Evolutionary conservation across 2,888 invertebrate species (phyloP), one percentile per base, ranked within the genome.

Genomic region (Zonitis immaculata): DNA sequence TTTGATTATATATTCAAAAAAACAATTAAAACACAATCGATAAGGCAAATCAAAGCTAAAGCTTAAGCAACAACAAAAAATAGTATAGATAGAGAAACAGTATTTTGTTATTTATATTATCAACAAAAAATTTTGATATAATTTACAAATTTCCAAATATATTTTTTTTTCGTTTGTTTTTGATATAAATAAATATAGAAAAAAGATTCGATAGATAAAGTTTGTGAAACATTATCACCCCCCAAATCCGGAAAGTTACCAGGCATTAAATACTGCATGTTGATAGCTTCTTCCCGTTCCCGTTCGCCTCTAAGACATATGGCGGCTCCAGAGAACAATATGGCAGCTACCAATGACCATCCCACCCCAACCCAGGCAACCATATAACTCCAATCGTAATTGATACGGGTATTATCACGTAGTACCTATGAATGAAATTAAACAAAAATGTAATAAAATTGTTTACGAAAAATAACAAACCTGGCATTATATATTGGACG

Each of bases 221-320:
- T n/a, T 20, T 20, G 39, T 39, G 18, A 39, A 28, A 28, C n/a
- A n/a, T n/a, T n/a, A 39, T 20, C 39, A 39, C 20, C 39, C 39
- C 39, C 39, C 39, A 39, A 35, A 8, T 3, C 39, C 11, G 70
- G 67, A 66, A 69, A 71, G 72, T 76, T 87, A 93, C 93, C 93
- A 80, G 94, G 94, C 94, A 94, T 94, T 80, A 95, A 85, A 80
- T 95, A 95, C 84, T 95, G 95, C 89, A 95, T 91, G 83, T 95
- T 95, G 82, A 94, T 87, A 78, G 93, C 92, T 80, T 95, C 93
- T 78, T 95, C 95, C 77, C 90, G 86, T 79, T 93, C 93, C 74
- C 91, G 85, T 81, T 95, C 95, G 77, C 89, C 91, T 77, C 92
- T 86, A 77, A 95, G 86, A 80, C 95, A 95, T 80, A 94, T 89